Evolutionary conservation across 2,797 vertebrate species (phyloP), one percentile per base, ranked within the genome.

Genomic region (Bovichtus diacanthus): DNA sequence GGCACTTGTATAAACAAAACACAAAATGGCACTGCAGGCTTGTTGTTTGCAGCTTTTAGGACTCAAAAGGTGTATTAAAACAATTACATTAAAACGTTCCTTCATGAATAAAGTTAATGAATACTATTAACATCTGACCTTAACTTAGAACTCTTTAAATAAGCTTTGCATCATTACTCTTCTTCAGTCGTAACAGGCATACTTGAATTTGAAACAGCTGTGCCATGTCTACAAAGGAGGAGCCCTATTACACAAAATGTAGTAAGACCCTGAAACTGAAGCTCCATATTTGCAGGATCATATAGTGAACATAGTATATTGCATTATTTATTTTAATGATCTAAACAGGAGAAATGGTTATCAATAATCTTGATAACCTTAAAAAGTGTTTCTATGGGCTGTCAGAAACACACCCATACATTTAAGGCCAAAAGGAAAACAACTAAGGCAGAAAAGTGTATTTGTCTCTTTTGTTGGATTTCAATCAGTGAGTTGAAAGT

Each of bases 91-190:
- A 80, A 84, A 88, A 76, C 62, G 70, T 65, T 88, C 80, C 83
- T 87, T 89, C 74, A 76, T 73, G 64, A 76, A 86, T 89, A 87
- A 82, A 75, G 54, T 75, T 85, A 89, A 72, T 83, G 76, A 90
- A 90, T 92, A 92, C 62, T 92, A 89, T 88, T 79, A 87, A 89
- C 83, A 90, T 85, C 70, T 80, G 79, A 87, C 62, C 43, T 88
- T 90, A 93, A 90, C 81, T 90, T 92, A 93, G 18, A 92, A 65
- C 80, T 82, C 44, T 87, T 93, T 92, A 92, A 92, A 94, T 93
- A 92, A 83, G 53, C 58, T 88, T 88, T 87, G 80, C 61, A 89
- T 84, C 78, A 90, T 83, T 90, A 80, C 34, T 82, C 25, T 82
- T 87, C 38, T 39, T 78, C 83, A 74, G 58, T 77, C 36, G 74